phyloP scores from a whole-genome alignment of 2,888 invertebrate species.

The Lepidonotus clava region DNA sequence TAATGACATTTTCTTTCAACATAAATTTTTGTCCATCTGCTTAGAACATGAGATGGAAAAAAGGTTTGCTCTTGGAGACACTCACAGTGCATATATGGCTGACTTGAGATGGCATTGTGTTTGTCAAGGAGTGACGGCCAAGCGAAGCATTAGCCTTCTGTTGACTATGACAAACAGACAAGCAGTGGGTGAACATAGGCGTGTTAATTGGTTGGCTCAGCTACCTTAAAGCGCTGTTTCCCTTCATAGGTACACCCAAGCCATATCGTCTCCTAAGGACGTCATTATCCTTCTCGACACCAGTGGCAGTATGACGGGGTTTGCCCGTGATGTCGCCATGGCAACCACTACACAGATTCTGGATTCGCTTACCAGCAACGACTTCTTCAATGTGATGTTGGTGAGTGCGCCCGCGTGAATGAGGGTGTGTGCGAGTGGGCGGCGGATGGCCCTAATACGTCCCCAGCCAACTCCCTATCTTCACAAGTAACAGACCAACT shows the following conservation, averaged over 20 bases:
- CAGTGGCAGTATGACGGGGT: conserved; percentile 97
- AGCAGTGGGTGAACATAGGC: conserved; percentile 85
- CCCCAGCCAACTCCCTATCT: no score
- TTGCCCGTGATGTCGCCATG: conserved; percentile 92
- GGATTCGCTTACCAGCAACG: conserved; percentile 97
- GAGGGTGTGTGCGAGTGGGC: not conserved
- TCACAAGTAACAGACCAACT: no score
- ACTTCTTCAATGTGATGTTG: conserved; percentile 94
- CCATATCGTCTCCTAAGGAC: conserved; percentile 98
- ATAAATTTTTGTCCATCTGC: no score
- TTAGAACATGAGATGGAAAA: no score
- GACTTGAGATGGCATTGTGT: no score
- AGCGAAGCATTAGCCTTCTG: no score
- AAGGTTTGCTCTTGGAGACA: no score
- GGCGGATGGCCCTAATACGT: not conserved
- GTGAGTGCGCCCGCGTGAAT: conserved; percentile 71
- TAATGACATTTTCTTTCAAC: no score
- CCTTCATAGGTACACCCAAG: conserved; percentile 93
- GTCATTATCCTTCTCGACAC: conserved; percentile 96
- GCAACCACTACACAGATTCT: conserved; percentile 93
- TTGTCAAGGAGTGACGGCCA: no score
- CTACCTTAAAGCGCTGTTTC: not conserved
- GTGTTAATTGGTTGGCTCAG: conserved; percentile 10
- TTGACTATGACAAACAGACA: no score
- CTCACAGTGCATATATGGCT: no score